Evolutionary conservation across 2,113 vertebrate species (phyloP).

Genomic region (Nothobranchius kuhntae): DNA sequence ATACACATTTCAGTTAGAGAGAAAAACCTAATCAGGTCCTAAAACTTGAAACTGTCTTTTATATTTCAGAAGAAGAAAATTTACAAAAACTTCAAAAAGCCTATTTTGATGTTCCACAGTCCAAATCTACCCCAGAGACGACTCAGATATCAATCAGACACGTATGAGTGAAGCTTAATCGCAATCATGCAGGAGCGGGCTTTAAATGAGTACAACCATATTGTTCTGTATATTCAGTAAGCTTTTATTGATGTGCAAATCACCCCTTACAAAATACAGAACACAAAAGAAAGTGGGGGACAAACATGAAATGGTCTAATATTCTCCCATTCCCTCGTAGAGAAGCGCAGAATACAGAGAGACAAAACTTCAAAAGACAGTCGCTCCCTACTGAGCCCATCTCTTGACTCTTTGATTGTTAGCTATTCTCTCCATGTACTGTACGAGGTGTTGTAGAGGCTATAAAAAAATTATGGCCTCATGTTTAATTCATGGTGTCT

Average conservation of each 20-base stretch:
- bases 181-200: conserved; percentile 28
- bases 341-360: conserved; percentile 46
- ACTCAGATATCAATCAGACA: conserved; percentile 20
- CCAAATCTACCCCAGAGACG: neutral
- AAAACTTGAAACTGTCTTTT: too few relatives aligned
- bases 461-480: conserved; percentile 56
- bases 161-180: conserved; percentile 23
- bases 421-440: conserved; percentile 71
- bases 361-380: conserved; percentile 64
- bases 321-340: conserved; percentile 58
- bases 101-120: neutral
- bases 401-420: conserved; percentile 67
- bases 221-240: conserved; percentile 40
- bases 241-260: conserved; percentile 64
- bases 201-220: conserved; percentile 37
- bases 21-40: neutral
- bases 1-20: too few relatives aligned
- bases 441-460: conserved; percentile 57
- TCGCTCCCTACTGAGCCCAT: conserved; percentile 53
- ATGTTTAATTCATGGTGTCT: conserved; percentile 76
- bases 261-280: conserved; percentile 25
- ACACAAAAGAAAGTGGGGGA: conserved; percentile 21
- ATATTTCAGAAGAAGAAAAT: too few relatives aligned
- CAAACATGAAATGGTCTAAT: conserved; percentile 43
- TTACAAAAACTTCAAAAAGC: too few relatives aligned